phyloP scores from a whole-genome alignment of 2,113 vertebrate genomes.

The Diphyllodes magnificus region DNA sequence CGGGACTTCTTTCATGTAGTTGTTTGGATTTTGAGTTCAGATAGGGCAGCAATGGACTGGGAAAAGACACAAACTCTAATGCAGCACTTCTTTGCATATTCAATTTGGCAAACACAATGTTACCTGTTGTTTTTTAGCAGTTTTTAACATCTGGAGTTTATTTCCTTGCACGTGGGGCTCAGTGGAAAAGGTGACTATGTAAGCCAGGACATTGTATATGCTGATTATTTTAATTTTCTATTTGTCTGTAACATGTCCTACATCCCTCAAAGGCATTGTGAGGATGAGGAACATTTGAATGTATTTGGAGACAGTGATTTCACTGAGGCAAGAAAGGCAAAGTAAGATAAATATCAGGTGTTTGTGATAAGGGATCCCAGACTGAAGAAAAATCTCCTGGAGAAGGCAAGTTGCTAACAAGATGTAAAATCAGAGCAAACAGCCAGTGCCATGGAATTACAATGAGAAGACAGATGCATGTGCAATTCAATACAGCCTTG shows the following conservation, averaged over 20 bases:
- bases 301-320: neutral
- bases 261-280: neutral
- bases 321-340: neutral
- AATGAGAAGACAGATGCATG: neutral
- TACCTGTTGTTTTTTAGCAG: neutral
- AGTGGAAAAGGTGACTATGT: neutral
- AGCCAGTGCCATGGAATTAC: neutral
- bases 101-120: neutral
- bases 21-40: slow-evolving; percentile 7
- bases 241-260: neutral
- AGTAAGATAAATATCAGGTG: neutral
- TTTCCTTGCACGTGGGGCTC: neutral
- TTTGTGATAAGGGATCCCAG: neutral
- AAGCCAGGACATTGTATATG: neutral
- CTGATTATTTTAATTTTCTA: neutral
- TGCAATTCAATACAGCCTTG: neutral
- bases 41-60: neutral
- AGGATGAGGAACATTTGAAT: neutral
- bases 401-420: neutral
- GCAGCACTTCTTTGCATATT: neutral
- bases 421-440: neutral
- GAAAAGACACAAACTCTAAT: neutral
- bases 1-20: neutral
- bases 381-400: neutral
- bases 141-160: neutral